Evolutionary conservation across 2,113 vertebrate genomes (phyloP).

Genomic region (Eudyptes chrysolophus): DNA sequence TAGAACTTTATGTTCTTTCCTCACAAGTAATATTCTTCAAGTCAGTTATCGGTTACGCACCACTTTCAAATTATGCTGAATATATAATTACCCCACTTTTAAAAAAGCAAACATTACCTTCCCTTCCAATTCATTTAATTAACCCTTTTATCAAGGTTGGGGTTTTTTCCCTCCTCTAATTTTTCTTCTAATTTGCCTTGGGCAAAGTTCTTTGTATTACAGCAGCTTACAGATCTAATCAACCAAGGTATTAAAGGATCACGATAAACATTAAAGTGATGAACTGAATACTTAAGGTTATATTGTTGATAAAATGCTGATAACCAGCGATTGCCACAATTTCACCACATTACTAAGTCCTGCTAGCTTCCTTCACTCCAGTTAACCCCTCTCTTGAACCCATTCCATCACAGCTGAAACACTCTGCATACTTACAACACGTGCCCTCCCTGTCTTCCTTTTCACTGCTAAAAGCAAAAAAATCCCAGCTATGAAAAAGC

Average conservation of each 20-base stretch:
- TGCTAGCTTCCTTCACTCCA: neutral
- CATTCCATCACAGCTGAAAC: conserved; percentile 12
- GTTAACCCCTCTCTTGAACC: conserved; percentile 19
- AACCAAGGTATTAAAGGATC: conserved; percentile 18
- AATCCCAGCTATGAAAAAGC: neutral
- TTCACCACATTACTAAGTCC: neutral
- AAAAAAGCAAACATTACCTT: conserved; percentile 27
- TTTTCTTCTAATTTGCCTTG: conserved; percentile 34
- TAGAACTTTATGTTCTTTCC: neutral
- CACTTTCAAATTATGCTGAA: conserved; percentile 12
- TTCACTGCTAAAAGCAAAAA: neutral
- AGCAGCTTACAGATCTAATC: conserved; percentile 56
- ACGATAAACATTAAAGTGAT: conserved; percentile 39
- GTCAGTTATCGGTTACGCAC: neutral
- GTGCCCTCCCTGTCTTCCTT: neutral
- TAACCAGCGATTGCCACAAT: neutral
- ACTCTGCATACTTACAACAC: neutral
- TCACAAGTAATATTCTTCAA: neutral
- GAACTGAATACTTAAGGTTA: conserved; percentile 50
- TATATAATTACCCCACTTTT: neutral
- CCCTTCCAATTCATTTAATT: conserved; percentile 49
- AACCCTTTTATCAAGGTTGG: conserved; percentile 50
- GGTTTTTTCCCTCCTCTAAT: conserved; percentile 26
- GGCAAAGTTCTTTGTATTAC: conserved; percentile 56
- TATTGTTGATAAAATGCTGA: conserved; percentile 49